These are phyloP conservation scores for Hylaeus anthracinus DNA, from an alignment of 1,140 invertebrate species.

Conservation along the genomic window DNA sequence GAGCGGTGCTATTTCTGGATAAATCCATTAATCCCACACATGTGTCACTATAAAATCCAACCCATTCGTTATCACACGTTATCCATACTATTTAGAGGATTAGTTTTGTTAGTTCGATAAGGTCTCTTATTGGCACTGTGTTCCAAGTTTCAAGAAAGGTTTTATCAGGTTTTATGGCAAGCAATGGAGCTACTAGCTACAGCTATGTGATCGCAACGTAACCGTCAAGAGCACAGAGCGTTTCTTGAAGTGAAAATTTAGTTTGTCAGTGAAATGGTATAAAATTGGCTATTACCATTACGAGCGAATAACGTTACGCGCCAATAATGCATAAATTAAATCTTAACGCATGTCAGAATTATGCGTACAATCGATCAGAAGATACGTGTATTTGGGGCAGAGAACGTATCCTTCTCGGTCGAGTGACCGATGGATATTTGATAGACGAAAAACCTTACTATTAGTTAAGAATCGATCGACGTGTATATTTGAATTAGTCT, in stretches of 20 bases:
- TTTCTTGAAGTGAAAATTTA: not conserved
- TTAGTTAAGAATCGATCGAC: not conserved
- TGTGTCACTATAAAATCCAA: no score
- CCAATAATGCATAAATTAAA: slow-evolving; percentile 24
- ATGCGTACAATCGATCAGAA: slow-evolving; percentile 6
- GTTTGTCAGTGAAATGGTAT: not conserved
- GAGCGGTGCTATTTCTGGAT: no score
- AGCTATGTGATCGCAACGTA: not conserved
- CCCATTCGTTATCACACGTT: no score
- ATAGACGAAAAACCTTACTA: not conserved
- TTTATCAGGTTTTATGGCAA: no score
- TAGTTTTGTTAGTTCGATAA: no score
- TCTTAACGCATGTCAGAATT: not conserved
- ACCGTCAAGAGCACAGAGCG: not conserved
- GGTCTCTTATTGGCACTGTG: no score
- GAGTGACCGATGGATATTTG: slow-evolving; percentile 8
- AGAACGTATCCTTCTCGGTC: slow-evolving; percentile 9
- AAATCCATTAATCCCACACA: no score
- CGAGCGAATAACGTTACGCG: not conserved
- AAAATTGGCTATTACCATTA: not conserved
- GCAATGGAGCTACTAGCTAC: no score
- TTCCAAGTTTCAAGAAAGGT: no score
- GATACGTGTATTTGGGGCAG: slow-evolving; percentile 16
- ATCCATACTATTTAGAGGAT: no score
- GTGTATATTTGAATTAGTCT: not conserved